These are phyloP conservation scores for Amorpha juglandis DNA, from an alignment of 2,888 invertebrate species.

Conservation along the genomic window DNA sequence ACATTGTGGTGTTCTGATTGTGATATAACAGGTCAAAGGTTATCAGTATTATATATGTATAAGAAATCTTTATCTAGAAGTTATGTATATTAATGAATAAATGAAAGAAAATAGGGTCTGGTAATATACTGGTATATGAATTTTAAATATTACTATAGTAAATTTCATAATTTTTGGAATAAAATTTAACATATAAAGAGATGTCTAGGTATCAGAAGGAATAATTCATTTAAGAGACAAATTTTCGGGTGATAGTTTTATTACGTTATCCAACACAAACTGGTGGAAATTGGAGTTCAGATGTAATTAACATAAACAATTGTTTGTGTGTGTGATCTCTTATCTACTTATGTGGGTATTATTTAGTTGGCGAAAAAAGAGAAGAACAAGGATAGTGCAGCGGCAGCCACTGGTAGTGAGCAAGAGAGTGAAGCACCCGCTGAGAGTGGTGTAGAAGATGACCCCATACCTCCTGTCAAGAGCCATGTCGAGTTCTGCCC, in stretches of 20 bases:
- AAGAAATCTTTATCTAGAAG: neutral
- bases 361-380: conserved; percentile 76
- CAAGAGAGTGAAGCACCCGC: conserved; percentile 74
- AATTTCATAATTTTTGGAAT: too few relatives aligned
- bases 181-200: too few relatives aligned
- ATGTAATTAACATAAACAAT: neutral
- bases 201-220: too few relatives aligned
- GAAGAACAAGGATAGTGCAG: conserved; percentile 69
- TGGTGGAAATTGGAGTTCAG: too few relatives aligned
- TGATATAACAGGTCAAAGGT: conserved; percentile 1
- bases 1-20: neutral
- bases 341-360: neutral
- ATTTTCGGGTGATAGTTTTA: too few relatives aligned
- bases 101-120: too few relatives aligned
- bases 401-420: conserved; percentile 70
- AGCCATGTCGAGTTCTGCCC: conserved; percentile 88
- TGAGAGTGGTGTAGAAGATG: conserved; percentile 77
- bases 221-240: too few relatives aligned
- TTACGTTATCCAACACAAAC: too few relatives aligned
- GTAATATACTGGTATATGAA: too few relatives aligned
- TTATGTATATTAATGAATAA: too few relatives aligned
- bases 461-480: conserved; percentile 57
- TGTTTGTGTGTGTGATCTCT: neutral
- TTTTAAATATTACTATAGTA: too few relatives aligned
- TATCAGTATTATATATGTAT: conserved; percentile 12